phyloP scores from a whole-genome alignment of 2,797 vertebrate genomes.

The Arrhamphus sclerolepis region DNA sequence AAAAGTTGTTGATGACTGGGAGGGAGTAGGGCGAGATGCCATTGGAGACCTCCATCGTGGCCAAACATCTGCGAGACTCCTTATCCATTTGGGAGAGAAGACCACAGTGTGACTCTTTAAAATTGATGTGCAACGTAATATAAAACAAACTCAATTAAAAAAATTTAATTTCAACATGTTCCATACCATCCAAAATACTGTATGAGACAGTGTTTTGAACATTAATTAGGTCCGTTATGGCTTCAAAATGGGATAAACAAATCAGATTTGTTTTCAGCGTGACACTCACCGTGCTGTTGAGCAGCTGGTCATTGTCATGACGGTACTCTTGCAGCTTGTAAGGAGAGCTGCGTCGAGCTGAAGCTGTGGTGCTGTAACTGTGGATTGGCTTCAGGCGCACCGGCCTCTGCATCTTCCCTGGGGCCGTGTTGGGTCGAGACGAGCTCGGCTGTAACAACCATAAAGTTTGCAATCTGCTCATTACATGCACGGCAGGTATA shows the following conservation, averaged over 20 bases:
- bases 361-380: constrained; percentile 59
- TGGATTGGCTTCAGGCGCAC: constrained; percentile 83
- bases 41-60: constrained; percentile 56
- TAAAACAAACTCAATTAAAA: too few species aligned
- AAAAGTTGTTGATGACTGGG: constrained; percentile 81
- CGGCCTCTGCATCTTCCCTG: constrained; percentile 84
- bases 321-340: constrained; percentile 54
- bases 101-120: too few species aligned
- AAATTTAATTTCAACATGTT: too few species aligned
- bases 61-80: constrained; percentile 63
- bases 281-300: constrained; percentile 76
- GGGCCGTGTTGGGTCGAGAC: constrained; percentile 87
- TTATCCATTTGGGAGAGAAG: constrained; percentile 72
- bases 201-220: too few species aligned
- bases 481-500: neutral
- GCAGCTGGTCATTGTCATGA: constrained; percentile 64
- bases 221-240: too few species aligned
- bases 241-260: too few species aligned
- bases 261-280: neutral
- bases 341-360: constrained; percentile 71
- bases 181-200: too few species aligned
- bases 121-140: too few species aligned
- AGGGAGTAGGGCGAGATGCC: constrained; percentile 82
- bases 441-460: constrained; percentile 74
- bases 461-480: constrained; percentile 6